A percentile compares a stretch with the other conserved stretches of the same genome.
phyloP scores from a whole-genome alignment of 2,888 invertebrate genomes.

The Harpalus rubripes region DNA sequence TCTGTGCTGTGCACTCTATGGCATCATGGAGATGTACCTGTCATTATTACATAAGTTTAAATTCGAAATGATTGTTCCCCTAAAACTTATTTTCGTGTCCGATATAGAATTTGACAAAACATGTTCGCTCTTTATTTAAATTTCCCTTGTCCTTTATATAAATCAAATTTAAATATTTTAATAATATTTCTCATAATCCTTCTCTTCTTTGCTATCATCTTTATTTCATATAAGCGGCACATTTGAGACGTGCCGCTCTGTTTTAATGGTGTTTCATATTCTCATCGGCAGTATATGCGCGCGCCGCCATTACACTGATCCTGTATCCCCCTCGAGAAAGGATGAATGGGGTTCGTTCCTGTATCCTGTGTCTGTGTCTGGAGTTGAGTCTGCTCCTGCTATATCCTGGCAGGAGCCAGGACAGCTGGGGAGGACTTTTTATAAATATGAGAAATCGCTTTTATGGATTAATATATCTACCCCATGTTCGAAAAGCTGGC shows the following conservation, averaged over 20 bases:
- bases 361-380: conserved; percentile 10
- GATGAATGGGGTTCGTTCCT: neutral
- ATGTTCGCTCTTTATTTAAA: too few species aligned
- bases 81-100: too few species aligned
- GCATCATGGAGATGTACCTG: too few species aligned
- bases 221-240: neutral
- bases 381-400: neutral
- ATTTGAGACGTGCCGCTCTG: conserved; percentile 2
- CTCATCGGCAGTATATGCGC: conserved; percentile 58
- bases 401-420: conserved; percentile 6
- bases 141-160: too few species aligned
- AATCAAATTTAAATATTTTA: too few species aligned
- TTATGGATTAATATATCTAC: conserved; percentile 28
- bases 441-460: conserved; percentile 38
- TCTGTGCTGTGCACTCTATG: too few species aligned
- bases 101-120: too few species aligned
- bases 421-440: conserved; percentile 15
- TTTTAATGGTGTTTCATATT: neutral
- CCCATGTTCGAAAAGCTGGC: conserved; percentile 20
- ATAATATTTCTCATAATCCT: neutral
- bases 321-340: conserved; percentile 37
- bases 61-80: too few species aligned
- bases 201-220: neutral
- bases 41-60: too few species aligned
- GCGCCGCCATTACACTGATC: conserved; percentile 59